Evolutionary conservation across 1,140 invertebrate species (phyloP), one percentile per base, ranked within the genome.

Genomic region (Brachionus plicatilis): DNA sequence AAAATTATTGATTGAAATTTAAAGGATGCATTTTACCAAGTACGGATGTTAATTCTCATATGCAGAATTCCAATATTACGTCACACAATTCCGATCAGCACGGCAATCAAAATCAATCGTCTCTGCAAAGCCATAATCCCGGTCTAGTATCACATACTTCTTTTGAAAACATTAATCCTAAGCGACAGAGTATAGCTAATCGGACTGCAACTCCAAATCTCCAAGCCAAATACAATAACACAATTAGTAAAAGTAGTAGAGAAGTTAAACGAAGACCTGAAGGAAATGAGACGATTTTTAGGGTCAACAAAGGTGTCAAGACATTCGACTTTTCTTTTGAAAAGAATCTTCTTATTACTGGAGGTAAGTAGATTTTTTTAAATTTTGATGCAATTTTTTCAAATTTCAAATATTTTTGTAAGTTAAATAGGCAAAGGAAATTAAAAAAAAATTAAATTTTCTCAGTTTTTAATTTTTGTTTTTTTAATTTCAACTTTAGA

Each of bases 271-370:
- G 82, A 17, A 83, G 89, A 66, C 86, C 88, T 20, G 87, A 88
- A 14, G 85, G 88, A 37, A 88, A 90, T 84, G 88, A 90, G 84
- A 86, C 88, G 41, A 87, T 88, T 17, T 90, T 90, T 85, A 88
- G 87, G 47, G 87, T 90, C 3, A 88, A 90, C 85, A 90, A 90
- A 85, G 90, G 90, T 27, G 89, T 90, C 27, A 90, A 90, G 83
- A 88, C 88, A 78, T 90, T 90, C 85, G 88, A 89, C 82, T 89
- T 89, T 83, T 89, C 87, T 43, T 89, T 89, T 75, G 86, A 87
- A 24, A 90, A 89, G 83, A 90, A 89, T 84, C 85, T 90, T 50
- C 87, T 90, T 60, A 87, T 90, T 12, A 90, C 89, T 70, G 89
- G 89, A 84, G 89, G 89, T 87, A 83, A 86, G 85, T 82, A 6